These are phyloP conservation scores for Potamilus streckersoni DNA, from an alignment of 1,140 invertebrate species.

Conservation along the genomic window DNA sequence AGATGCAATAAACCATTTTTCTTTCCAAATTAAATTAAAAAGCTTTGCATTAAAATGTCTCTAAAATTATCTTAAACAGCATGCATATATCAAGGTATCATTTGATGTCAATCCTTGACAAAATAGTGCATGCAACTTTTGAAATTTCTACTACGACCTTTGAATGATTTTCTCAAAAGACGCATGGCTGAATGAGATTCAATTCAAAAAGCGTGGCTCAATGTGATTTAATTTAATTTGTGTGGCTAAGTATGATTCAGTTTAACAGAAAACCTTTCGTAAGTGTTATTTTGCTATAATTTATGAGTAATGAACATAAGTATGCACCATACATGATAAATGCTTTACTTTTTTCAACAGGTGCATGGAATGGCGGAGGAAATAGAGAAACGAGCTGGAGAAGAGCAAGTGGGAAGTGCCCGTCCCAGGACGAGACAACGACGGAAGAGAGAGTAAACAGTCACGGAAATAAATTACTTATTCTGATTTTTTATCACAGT, in stretches of 20 bases:
- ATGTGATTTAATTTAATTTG: neutral
- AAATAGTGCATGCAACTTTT: too few relatives aligned
- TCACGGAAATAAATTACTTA: too few relatives aligned
- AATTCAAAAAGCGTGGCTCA: neutral
- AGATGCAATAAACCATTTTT: too few relatives aligned
- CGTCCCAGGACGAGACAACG: slow-evolving; percentile 10
- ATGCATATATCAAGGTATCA: too few relatives aligned
- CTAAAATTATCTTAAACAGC: too few relatives aligned
- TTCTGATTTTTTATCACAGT: too few relatives aligned
- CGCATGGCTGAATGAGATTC: neutral
- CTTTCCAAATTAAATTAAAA: too few relatives aligned
- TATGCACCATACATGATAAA: neutral
- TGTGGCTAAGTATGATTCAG: too few relatives aligned
- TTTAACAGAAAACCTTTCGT: neutral
- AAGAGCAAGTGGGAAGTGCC: slow-evolving; percentile 13
- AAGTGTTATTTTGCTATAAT: neutral
- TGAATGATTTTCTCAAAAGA: neutral
- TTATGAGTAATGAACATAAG: neutral
- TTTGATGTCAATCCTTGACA: too few relatives aligned
- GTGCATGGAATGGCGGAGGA: slow-evolving; percentile 21
- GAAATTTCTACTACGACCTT: neutral
- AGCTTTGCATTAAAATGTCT: too few relatives aligned
- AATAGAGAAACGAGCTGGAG: slow-evolving; percentile 21
- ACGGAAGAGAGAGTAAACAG: neutral
- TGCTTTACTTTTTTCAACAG: neutral